Conservation (phyloP, 2,113 vertebrate species). For the Promerops cafer region DNA sequence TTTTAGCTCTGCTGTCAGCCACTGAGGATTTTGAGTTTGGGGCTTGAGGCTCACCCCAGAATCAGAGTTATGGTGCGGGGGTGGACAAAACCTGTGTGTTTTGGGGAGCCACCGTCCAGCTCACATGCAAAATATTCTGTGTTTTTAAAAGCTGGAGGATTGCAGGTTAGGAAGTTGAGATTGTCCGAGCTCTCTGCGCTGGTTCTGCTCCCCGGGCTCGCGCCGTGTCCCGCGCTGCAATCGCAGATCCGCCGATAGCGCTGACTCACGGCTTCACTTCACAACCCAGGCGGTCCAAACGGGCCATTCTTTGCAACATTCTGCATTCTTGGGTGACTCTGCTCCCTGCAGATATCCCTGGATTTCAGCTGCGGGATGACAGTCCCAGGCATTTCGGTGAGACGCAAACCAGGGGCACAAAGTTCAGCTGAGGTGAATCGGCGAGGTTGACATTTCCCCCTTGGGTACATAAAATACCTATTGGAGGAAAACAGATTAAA, state of each 20-base stretch:
- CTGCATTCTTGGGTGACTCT: neutral
- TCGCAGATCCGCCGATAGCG: neutral
- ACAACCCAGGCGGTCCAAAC: neutral
- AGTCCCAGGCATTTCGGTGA: neutral
- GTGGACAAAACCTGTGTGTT: rapidly evolving
- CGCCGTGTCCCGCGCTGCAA: neutral
- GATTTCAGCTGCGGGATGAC: neutral
- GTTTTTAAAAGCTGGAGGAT: neutral
- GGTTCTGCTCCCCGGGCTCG: neutral
- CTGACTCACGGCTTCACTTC: neutral
- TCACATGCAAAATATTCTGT: rapidly evolving
- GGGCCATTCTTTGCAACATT: neutral
- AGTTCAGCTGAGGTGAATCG: neutral
- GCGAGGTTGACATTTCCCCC: neutral
- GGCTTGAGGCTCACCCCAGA: neutral
- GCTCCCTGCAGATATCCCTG: neutral
- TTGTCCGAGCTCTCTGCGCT: neutral
- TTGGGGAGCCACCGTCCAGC: neutral
- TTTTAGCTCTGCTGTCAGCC: neutral
- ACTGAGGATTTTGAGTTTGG: neutral
- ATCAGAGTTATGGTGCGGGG: rapidly evolving
- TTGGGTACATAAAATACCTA: neutral
- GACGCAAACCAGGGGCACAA: neutral
- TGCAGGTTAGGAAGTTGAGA: neutral
- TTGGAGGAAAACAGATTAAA: slow-evolving; percentile 8